Percentiles rank a stretch among this genome's conserved stretches.
Evolutionary conservation across 2,797 vertebrate genomes (phyloP).

Genomic region (Babyrousa celebensis): DNA sequence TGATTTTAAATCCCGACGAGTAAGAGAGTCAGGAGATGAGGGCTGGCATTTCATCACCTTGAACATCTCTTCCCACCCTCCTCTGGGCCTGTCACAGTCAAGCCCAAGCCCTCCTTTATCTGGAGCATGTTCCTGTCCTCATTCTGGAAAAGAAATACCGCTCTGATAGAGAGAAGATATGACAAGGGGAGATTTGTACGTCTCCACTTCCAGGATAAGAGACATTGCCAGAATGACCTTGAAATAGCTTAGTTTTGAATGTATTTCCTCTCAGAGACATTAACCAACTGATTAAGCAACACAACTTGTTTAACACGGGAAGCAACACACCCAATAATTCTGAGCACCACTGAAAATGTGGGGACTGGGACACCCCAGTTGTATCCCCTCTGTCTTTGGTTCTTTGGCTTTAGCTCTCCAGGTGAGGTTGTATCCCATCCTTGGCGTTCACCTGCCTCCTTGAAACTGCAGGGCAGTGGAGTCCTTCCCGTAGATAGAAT

Average conservation of each 20-base stretch:
- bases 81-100: neutral
- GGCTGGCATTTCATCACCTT: neutral
- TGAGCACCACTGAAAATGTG: neutral
- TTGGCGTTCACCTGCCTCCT: neutral
- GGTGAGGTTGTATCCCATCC: neutral
- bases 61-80: neutral
- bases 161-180: neutral
- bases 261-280: constrained; percentile 33
- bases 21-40: neutral
- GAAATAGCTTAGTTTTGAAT: constrained; percentile 59
- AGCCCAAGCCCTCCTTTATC: neutral
- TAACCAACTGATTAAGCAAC: constrained; percentile 21
- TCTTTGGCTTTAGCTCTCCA: neutral
- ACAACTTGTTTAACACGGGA: neutral
- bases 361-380: neutral
- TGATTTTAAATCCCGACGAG: constrained; percentile 66
- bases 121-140: neutral
- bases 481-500: neutral
- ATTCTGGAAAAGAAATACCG: constrained; percentile 14
- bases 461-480: neutral
- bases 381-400: neutral
- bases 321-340: neutral
- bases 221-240: constrained; percentile 14
- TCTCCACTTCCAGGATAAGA: neutral
- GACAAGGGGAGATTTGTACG: neutral